phyloP scores from a whole-genome alignment of 2,113 vertebrate genomes.

The Coracopsis vasa region DNA sequence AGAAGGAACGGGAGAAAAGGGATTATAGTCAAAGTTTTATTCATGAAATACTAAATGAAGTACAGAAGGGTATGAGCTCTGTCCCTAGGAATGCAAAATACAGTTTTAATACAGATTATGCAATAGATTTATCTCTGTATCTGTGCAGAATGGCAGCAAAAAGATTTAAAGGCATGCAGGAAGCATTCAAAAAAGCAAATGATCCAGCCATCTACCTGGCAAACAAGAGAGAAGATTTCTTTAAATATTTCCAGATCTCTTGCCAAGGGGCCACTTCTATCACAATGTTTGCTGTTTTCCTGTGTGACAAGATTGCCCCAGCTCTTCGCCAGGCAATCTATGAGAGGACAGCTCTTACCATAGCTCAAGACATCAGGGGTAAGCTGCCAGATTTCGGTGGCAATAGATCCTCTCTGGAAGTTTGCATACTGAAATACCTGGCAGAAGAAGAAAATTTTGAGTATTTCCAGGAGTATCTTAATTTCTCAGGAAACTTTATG shows the following conservation, averaged over 20 bases:
- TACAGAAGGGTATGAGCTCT: background rate
- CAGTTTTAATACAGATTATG: conserved; percentile 36
- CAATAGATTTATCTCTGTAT: conserved; percentile 45
- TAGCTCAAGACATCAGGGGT: conserved; percentile 58
- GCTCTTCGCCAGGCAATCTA: conserved; percentile 1
- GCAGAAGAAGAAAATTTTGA: conserved; percentile 74
- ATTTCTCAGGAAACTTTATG: background rate
- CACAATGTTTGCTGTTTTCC: conserved; percentile 59
- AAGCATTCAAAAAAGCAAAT: conserved; percentile 52
- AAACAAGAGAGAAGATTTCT: conserved; percentile 66
- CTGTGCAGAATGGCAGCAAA: conserved; percentile 34
- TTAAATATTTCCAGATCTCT: background rate
- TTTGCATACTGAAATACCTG: conserved; percentile 70
- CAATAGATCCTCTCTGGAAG: conserved; percentile 73
- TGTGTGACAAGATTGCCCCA: conserved; percentile 70
- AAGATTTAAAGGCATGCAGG: conserved; percentile 58
- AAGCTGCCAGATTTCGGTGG: conserved; percentile 61
- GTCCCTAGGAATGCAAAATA: background rate
- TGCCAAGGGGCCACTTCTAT: conserved; percentile 53
- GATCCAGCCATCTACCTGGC: conserved; percentile 48
- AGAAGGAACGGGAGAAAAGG: background rate
- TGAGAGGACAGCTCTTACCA: conserved; percentile 37
- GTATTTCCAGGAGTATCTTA: conserved; percentile 65
- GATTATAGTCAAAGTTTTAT: conserved; percentile 29
- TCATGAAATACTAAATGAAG: conserved; percentile 45